A percentile compares a stretch with the other conserved stretches of the same genome.
phyloP scores from a whole-genome alignment of 2,888 invertebrate species.

The Myopa testacea region DNA sequence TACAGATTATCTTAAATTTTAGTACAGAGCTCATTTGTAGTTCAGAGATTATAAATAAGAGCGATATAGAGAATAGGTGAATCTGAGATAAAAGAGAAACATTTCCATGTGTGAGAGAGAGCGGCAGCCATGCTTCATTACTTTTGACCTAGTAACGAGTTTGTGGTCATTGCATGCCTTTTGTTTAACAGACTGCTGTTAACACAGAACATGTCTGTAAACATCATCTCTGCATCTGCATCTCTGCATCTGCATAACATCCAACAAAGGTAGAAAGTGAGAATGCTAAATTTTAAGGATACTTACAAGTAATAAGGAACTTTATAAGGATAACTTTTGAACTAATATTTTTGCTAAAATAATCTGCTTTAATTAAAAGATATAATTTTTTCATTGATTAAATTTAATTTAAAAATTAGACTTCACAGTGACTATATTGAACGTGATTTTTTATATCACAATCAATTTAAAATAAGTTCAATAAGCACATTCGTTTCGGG shows the following conservation, averaged over 20 bases:
- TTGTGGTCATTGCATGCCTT: background rate
- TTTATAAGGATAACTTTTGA: too few species aligned
- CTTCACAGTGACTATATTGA: too few species aligned
- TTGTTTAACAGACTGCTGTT: background rate
- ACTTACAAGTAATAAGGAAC: too few species aligned
- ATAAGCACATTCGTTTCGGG: too few species aligned
- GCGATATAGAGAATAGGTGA: background rate
- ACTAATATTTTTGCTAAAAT: too few species aligned
- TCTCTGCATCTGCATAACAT: background rate
- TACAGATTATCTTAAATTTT: background rate
- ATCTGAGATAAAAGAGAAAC: background rate
- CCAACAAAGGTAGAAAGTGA: conserved; percentile 8
- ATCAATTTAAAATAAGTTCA: too few species aligned
- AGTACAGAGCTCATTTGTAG: background rate
- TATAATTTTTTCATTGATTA: too few species aligned
- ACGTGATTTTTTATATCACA: too few species aligned
- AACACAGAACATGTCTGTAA: too few species aligned
- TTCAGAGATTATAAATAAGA: background rate
- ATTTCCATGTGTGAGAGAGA: background rate
- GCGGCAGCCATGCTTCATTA: conserved; percentile 16
- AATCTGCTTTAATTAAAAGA: too few species aligned
- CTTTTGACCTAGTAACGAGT: conserved; percentile 63
- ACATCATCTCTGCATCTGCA: background rate
- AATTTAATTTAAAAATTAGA: too few species aligned
- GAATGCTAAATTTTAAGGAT: background rate